These are phyloP conservation scores for Neoarius graeffei DNA, from an alignment of 2,113 vertebrate species.

Conservation along the genomic window DNA sequence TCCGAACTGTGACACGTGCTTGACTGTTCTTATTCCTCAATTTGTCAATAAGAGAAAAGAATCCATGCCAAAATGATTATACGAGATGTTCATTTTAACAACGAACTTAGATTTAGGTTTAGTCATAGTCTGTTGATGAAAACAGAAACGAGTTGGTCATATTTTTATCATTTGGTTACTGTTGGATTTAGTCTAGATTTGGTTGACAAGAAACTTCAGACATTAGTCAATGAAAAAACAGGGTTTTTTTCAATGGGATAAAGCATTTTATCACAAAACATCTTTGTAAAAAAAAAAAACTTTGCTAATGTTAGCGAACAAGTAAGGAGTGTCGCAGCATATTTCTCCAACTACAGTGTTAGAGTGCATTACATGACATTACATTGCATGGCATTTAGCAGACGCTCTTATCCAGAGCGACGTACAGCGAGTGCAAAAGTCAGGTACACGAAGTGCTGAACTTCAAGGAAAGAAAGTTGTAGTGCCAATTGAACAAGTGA, in stretches of 20 bases:
- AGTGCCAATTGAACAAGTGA: too few relatives aligned
- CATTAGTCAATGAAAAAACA: neutral
- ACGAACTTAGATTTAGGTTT: neutral
- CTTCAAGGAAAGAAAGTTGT: too few relatives aligned
- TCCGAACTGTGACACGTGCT: neutral
- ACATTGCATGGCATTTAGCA: too few relatives aligned
- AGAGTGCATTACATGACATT: too few relatives aligned
- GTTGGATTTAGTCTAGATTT: neutral
- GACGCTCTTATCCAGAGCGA: too few relatives aligned
- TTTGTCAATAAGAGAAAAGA: neutral
- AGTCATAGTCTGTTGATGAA: neutral
- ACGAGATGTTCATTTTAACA: neutral
- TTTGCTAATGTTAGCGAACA: neutral
- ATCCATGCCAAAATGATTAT: slow-evolving; percentile 20
- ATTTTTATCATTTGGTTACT: neutral
- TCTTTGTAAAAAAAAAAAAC: neutral
- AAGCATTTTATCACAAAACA: neutral
- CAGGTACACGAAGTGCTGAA: too few relatives aligned
- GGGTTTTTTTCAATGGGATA: neutral
- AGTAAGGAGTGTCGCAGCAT: neutral
- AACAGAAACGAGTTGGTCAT: neutral
- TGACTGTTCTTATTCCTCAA: neutral
- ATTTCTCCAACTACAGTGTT: neutral
- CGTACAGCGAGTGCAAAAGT: too few relatives aligned
- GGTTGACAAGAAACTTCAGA: neutral